phyloP scores from a whole-genome alignment of 2,113 vertebrate species.

The Noturus placidus region DNA sequence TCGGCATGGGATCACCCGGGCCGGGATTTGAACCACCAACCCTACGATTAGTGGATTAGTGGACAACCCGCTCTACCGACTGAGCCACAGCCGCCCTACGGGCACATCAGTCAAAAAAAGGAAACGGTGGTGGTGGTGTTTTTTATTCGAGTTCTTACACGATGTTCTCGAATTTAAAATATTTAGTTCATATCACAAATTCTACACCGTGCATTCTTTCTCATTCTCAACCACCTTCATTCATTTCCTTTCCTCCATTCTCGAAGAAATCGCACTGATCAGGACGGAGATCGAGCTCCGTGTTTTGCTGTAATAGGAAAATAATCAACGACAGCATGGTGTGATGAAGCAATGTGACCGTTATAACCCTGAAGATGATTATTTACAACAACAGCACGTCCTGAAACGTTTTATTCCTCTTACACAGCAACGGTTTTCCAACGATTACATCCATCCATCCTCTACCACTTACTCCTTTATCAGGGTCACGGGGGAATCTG shows the following conservation, averaged over 20 bases:
- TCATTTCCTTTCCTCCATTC: neutral
- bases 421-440: neutral
- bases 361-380: neutral
- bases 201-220: neutral
- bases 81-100: no score
- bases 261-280: neutral
- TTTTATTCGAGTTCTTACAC: neutral
- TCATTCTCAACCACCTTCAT: neutral
- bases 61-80: no score
- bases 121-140: no score
- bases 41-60: no score
- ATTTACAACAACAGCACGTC: neutral
- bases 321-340: neutral
- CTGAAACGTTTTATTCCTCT: neutral
- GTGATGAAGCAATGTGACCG: no score
- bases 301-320: neutral
- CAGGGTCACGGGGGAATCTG: no score
- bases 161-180: neutral
- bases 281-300: neutral
- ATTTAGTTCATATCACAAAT: neutral
- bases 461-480: no score
- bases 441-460: no score
- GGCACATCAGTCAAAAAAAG: neutral
- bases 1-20: no score
- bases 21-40: no score